Evolutionary conservation across 2,888 invertebrate genomes (phyloP), one percentile per base, ranked within the genome.

Genomic region (Drosophila longiperda): DNA sequence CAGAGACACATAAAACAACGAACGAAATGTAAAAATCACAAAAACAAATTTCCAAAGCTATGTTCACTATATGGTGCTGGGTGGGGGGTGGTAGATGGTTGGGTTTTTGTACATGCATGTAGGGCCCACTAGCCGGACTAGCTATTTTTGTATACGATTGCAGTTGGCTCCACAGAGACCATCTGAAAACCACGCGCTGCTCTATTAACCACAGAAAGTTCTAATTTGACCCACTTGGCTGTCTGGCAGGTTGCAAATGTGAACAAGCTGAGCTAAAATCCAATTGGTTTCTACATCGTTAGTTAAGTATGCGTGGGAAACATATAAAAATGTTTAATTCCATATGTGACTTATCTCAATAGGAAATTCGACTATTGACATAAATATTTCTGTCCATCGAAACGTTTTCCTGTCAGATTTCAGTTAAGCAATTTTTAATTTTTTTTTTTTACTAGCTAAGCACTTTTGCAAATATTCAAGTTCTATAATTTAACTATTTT

Each of bases 201-300:
- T 64, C 58, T 29, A 45, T 48, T 68, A 67, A 40, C 48, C 70
- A 64, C 80, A 58, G 74, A 80, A 80, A 80, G 74, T 80, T 80
- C 80, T 80, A 54, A 69, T 61, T 65, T 77, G 80, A 70, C 80
- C 80, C 74, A 80, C 50, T 77, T 79, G n/a, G 42, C 20, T 29
- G 50, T 15, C 40, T 57, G 53, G 17, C 23, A 7, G 38, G 52
- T 59, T 11, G 55, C 45, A 52, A 75, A 75, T 62, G 45, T 58
- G 33, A 68, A 33, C 65, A 69, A 62, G 75, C 69, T 62, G 58
- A 57, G 45, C 12, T 12, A 40, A 1, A n/a, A 29, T 15, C 49
- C 5, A 29, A 23, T 50, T 50, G 20, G 12, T 20, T 15, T n/a
- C 61, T 32, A 48, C 53, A 26, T 20, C 8, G 20, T 33, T 20